Evolutionary conservation across 2,113 vertebrate genomes (phyloP), one percentile per base, ranked within the genome.

Genomic region (Sebastes fasciatus): DNA sequence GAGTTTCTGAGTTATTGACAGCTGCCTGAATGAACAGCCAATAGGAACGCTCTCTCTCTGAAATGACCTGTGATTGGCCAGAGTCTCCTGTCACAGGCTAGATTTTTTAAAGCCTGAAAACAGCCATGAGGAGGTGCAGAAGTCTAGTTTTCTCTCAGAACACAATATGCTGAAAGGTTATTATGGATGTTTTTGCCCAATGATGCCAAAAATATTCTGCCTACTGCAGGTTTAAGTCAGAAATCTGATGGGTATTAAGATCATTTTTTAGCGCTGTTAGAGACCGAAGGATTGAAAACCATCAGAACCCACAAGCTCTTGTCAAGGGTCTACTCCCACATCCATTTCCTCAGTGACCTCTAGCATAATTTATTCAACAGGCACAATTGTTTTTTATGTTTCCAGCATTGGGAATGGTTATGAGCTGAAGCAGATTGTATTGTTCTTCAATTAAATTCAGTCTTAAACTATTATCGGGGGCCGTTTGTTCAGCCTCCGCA

Each of bases 311-410:
- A 65, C 82, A 70, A 46, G 65, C 61, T 74, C 52, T 75, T 80
- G 74, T 90, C 69, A 76, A 43, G 62, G 67, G 70, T 82, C 45
- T 66, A 83, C 90, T 88, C 84, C 89, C 82, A 91, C 88, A 61
- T 74, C 64, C 45, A 58, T 81, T 81, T 90, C 72, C 79, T 80
- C 61, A 74, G 73, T 74, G 69, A 79, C 65, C 55, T 26, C 26
- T 3, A 61, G 12, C 46, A 48, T 85, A 86, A 87, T 87, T 84
- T 81, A 70, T 89, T 70, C 48, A 91, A 85, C 90, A 87, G 89
- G 54, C 85, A 26, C 26, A 67, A 79, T 60, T 79, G 23, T 17
- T 14, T 58, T 85, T 70, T 48, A 11, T 76, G 65, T 82, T 84
- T 81, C 77, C 26, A 80, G 64, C 26, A 21, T 2, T 71, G 48